Percentiles rank a stretch among this genome's conserved stretches.
Conservation (phyloP, 2,113 vertebrate species). For the Melierax canorus region DNA sequence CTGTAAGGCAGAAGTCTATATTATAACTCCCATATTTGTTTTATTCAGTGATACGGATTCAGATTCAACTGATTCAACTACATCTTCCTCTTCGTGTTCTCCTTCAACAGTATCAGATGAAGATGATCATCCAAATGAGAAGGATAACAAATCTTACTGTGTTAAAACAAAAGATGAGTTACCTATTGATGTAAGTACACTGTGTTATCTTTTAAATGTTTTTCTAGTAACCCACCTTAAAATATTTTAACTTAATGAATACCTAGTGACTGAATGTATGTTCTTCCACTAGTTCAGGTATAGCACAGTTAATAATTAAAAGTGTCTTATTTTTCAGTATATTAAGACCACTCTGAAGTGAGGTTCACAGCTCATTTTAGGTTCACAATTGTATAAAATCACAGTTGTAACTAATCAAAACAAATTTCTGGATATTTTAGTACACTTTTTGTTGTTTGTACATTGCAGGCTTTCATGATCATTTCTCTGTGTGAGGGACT, state of each 20-base stretch:
- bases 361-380: not conserved
- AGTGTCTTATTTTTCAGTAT: not conserved
- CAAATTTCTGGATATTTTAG: not conserved
- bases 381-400: not conserved
- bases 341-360: not conserved
- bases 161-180: constrained; percentile 73
- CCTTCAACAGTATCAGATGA: constrained; percentile 65
- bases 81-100: not conserved
- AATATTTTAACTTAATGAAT: not conserved
- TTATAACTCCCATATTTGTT: not conserved
- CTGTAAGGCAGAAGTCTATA: not conserved
- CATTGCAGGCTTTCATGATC: not conserved
- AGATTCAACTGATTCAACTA: constrained; percentile 58
- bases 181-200: constrained; percentile 70
- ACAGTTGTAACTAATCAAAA: not conserved
- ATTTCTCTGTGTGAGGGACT: not conserved
- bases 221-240: not conserved
- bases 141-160: constrained; percentile 42
- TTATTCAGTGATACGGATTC: constrained; percentile 69
- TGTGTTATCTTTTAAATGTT: not conserved
- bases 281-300: not conserved
- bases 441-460: not conserved
- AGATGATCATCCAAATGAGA: constrained; percentile 53
- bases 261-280: not conserved
- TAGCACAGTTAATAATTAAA: not conserved